Evolutionary conservation across 2,888 invertebrate genomes (phyloP), one percentile per base, ranked within the genome.

Genomic region (Eupithecia exiguata): DNA sequence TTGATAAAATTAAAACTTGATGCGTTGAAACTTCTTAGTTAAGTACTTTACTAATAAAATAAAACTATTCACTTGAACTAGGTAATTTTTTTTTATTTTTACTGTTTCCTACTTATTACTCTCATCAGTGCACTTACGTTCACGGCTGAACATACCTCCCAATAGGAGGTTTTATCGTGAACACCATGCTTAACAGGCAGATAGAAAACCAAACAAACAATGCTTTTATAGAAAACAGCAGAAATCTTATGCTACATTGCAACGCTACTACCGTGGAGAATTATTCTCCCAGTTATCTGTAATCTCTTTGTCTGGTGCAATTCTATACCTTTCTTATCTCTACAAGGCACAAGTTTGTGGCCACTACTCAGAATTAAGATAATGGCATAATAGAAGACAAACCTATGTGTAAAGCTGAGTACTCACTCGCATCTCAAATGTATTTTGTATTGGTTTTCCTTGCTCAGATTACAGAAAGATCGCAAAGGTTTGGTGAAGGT

Each of bases 261-360:
- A 53, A 53, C 53, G 7, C 21, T 21, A 53, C 53, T 53, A 12
- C 53, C 10, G 21, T 12, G 21, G 9, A 49, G 7, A 49, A n/a
- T n/a, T 21, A 58, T 25, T 14, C 58, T 58, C 58, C 25, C 25
- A 58, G 12, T 25, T 25, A 21, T 53, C 49, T n/a, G 18, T 38
- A 65, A 65, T 49, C 10, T 30, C 30, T n/a, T 66, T 72, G 49
- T 67, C 58, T 46, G 25, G 35, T 61, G 46, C 65, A 66, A 62
- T 62, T 74, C 68, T 71, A 68, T 53, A 9, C 25, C 38, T 62
- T 78, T 80, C 21, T 77, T 77, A 81, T 81, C 78, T 86, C 84
- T 85, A 74, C 78, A 78, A 73, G 74, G 75, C 76, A 76, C 83
- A 88, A 88, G 89, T 89, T 89, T 89, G 89, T 84, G 88, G 84